A percentile compares a stretch with the other conserved stretches of the same genome.
phyloP scores from a whole-genome alignment of 1,140 invertebrate species.

The Idris sp. region DNA sequence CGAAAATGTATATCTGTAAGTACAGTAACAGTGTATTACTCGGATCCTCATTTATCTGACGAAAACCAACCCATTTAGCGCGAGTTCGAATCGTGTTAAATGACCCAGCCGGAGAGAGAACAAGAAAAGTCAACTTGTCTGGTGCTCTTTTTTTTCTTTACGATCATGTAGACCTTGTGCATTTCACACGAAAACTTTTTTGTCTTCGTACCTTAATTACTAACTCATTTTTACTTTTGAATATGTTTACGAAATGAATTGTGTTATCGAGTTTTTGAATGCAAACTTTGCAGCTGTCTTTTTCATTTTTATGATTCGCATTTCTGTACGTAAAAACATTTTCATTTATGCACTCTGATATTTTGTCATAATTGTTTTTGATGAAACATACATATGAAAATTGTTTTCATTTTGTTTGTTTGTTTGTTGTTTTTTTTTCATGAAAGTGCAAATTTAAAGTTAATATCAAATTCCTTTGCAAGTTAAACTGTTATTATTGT shows the following conservation, averaged over 20 bases:
- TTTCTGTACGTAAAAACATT: too few relatives aligned
- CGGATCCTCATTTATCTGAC: conserved; percentile 58
- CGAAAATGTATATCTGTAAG: conserved; percentile 21
- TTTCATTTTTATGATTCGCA: too few relatives aligned
- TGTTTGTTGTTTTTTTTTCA: too few relatives aligned
- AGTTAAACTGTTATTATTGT: too few relatives aligned
- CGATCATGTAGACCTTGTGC: conserved; percentile 9
- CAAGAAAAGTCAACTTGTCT: conserved; percentile 42
- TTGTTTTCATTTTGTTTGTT: too few relatives aligned
- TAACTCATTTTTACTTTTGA: not conserved
- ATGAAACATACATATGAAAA: too few relatives aligned
- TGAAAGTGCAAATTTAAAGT: too few relatives aligned
- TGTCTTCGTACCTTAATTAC: conserved; percentile 18
- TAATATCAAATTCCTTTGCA: too few relatives aligned
- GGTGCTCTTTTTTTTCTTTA: conserved; percentile 5
- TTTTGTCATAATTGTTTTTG: too few relatives aligned
- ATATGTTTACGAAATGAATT: conserved; percentile 1
- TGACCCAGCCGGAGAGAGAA: conserved; percentile 49
- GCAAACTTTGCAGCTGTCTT: too few relatives aligned
- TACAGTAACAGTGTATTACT: conserved; percentile 35
- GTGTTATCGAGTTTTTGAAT: not conserved
- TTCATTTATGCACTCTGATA: too few relatives aligned
- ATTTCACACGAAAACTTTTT: conserved; percentile 4
- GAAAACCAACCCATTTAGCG: conserved; percentile 56
- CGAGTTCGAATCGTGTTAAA: conserved; percentile 52